These are phyloP conservation scores for Acanthiza pusilla DNA, from an alignment of 2,797 vertebrate genomes.

Conservation along the genomic window DNA sequence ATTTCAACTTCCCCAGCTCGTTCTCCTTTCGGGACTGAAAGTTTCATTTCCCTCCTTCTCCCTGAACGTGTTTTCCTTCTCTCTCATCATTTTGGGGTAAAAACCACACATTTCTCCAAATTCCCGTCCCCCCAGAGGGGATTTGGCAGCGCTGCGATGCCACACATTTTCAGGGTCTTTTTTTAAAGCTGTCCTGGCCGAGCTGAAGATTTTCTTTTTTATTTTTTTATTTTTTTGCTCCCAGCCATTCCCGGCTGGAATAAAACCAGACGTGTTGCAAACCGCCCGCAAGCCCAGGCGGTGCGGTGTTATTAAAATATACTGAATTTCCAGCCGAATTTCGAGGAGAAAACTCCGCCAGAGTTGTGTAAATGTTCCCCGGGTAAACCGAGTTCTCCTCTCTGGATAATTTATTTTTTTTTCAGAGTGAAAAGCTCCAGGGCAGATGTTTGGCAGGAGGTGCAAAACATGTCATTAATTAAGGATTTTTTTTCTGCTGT, in stretches of 20 bases:
- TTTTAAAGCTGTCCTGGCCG: background rate
- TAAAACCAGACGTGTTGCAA: background rate
- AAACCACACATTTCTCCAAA: accelerated
- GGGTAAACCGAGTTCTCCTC: background rate
- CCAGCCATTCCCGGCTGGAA: background rate
- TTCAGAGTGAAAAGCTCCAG: background rate
- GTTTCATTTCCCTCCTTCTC: background rate
- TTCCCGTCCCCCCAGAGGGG: background rate
- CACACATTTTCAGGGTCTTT: background rate
- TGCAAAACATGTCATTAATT: background rate
- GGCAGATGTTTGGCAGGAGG: background rate
- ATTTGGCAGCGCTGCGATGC: background rate
- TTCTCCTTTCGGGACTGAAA: background rate
- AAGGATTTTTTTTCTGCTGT: background rate
- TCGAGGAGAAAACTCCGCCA: background rate
- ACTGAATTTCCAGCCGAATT: background rate
- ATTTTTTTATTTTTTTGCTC: background rate
- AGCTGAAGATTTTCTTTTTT: background rate
- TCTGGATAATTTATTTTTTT: background rate
- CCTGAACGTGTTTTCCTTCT: background rate
- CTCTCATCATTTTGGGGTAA: accelerated
- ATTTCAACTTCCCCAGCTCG: background rate
- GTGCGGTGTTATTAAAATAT: background rate
- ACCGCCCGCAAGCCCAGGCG: background rate
- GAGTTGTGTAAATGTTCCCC: background rate